Evolutionary conservation across 2,888 invertebrate species (phyloP).

Genomic region (Plemyria rubiginata): DNA sequence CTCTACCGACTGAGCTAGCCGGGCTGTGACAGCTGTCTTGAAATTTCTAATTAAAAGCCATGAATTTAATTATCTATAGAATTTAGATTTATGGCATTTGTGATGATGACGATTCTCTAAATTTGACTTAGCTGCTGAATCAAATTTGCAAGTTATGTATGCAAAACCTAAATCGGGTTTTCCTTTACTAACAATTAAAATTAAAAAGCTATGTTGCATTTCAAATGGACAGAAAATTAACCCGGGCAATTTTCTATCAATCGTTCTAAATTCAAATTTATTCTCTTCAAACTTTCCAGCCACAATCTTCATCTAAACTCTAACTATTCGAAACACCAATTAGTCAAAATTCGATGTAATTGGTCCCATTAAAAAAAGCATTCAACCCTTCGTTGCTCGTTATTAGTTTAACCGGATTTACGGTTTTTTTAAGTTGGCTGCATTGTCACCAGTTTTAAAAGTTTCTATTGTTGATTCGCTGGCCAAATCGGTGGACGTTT

Average conservation of each 20-base stretch:
- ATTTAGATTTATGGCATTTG: not conserved
- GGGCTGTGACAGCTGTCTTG: slow-evolving; percentile 52
- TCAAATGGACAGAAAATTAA: too few relatives aligned
- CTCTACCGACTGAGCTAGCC: slow-evolving; percentile 85
- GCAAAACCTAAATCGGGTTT: too few relatives aligned
- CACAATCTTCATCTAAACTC: not conserved
- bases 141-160: too few relatives aligned
- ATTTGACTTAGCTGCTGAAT: too few relatives aligned
- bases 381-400: slow-evolving; percentile 31
- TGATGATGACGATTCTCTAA: too few relatives aligned
- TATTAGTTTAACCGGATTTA: slow-evolving; percentile 44
- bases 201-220: too few relatives aligned
- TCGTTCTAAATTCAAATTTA: not conserved
- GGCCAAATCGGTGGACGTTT: slow-evolving; percentile 12
- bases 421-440: slow-evolving; percentile 31
- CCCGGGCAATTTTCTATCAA: too few relatives aligned
- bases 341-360: slow-evolving; percentile 34
- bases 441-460: slow-evolving; percentile 31
- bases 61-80: not conserved
- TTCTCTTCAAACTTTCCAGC: slow-evolving; percentile 1
- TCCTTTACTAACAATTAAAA: too few relatives aligned
- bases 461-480: slow-evolving; percentile 21
- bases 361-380: slow-evolving; percentile 38
- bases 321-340: slow-evolving; percentile 19
- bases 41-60: slow-evolving; percentile 35